Conservation (phyloP, 2,797 vertebrate species). For the Etheostoma nigrum region DNA sequence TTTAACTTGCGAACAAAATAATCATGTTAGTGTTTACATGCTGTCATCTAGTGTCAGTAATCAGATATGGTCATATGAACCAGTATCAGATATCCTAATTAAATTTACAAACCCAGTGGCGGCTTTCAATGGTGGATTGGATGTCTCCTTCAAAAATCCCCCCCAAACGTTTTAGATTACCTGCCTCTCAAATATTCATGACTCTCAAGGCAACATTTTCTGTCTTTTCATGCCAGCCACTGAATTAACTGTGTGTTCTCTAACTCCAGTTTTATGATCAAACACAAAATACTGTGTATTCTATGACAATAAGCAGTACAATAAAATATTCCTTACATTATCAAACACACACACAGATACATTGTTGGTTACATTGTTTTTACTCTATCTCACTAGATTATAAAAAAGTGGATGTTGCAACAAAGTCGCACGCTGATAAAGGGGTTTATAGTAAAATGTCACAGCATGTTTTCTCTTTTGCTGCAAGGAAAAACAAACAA, state of each 20-base stretch:
- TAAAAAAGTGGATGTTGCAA: neutral
- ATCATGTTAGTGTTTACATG: constrained; percentile 60
- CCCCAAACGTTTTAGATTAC: constrained; percentile 83
- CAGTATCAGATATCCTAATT: constrained; percentile 84
- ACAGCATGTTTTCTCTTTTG: neutral
- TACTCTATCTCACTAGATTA: neutral
- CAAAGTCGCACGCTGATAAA: neutral
- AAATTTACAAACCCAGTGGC: constrained; percentile 83
- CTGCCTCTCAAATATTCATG: constrained; percentile 82
- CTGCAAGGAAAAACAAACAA: neutral
- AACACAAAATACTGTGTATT: neutral
- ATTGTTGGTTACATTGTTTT: neutral
- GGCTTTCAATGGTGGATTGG: constrained; percentile 80
- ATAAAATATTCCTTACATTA: neutral
- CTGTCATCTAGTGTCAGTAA: constrained; percentile 75
- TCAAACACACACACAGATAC: neutral
- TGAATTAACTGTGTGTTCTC: neutral
- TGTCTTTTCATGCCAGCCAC: constrained; percentile 52
- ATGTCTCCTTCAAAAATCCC: constrained; percentile 84
- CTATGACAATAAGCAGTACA: neutral
- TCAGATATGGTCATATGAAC: constrained; percentile 68
- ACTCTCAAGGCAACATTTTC: constrained; percentile 75
- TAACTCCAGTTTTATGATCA: neutral
- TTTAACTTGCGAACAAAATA: constrained; percentile 38
- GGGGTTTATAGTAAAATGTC: neutral